Percentiles rank a stretch among this genome's conserved stretches.
Conservation (phyloP, 2,797 vertebrate species). For the Syngnathus rostellatus region DNA sequence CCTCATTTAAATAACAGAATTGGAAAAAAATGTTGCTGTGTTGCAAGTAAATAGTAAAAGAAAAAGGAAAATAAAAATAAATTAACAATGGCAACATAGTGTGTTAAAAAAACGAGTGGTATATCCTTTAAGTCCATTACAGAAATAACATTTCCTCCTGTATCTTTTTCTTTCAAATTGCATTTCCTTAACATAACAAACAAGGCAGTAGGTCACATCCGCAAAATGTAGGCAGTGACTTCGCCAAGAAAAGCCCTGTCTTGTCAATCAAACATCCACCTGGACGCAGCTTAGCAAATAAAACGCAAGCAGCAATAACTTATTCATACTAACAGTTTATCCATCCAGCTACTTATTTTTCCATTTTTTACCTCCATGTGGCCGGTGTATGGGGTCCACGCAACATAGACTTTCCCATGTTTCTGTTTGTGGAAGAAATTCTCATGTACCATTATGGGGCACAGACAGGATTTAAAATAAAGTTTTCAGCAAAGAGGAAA, state of each 20-base stretch:
- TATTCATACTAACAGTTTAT: conserved; percentile 54
- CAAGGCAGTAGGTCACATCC: conserved; percentile 35
- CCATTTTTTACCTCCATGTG: conserved; percentile 47
- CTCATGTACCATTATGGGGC: conserved; percentile 44
- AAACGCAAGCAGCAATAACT: conserved; percentile 41
- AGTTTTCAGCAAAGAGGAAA: conserved; percentile 35
- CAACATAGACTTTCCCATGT: conserved; percentile 56
- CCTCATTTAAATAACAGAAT: not conserved
- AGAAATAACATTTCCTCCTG: conserved; percentile 5
- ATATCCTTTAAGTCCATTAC: not conserved
- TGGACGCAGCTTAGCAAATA: conserved; percentile 56
- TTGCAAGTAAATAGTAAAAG: too few relatives aligned
- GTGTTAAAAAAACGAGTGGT: not conserved
- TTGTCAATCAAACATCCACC: conserved; percentile 55
- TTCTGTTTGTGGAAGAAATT: conserved; percentile 61
- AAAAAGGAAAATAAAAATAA: too few relatives aligned
- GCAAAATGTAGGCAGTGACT: conserved; percentile 6
- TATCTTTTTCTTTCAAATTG: conserved; percentile 16
- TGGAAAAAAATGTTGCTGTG: not conserved
- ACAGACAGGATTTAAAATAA: conserved; percentile 22
- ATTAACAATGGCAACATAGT: too few relatives aligned
- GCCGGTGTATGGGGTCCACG: conserved; percentile 45
- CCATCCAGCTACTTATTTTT: conserved; percentile 32
- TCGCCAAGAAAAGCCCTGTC: conserved; percentile 43
- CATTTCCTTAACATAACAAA: conserved; percentile 33